These are phyloP conservation scores for Drosophila nigricruria DNA, from an alignment of 2,888 invertebrate species.

Conservation along the genomic window DNA sequence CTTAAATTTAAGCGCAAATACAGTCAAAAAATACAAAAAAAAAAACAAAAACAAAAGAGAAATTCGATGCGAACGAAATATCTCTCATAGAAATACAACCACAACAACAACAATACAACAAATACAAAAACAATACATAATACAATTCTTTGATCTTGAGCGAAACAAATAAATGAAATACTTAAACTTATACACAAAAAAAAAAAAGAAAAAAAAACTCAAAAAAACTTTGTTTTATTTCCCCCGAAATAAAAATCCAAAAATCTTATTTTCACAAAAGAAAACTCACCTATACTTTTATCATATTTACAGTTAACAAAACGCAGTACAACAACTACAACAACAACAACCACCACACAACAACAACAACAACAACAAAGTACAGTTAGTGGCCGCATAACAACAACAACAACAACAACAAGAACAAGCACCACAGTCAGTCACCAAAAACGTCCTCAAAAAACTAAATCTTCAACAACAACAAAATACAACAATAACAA, in stretches of 20 bases:
- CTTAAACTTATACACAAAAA: constrained; percentile 79
- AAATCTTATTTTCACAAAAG: constrained; percentile 37
- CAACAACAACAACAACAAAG: constrained; percentile 48
- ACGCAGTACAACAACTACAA: constrained; percentile 60
- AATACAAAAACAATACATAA: constrained; percentile 61
- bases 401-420: constrained; percentile 61
- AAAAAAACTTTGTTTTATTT: constrained; percentile 78
- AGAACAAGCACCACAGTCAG: constrained; percentile 54
- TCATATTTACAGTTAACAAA: constrained; percentile 75
- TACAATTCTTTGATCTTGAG: constrained; percentile 79
- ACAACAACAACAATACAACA: constrained; percentile 58
- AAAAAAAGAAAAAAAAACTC: constrained; percentile 54
- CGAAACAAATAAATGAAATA: constrained; percentile 79
- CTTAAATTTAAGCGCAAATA: constrained; percentile 75
- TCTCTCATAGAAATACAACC: constrained; percentile 55
- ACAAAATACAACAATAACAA: constrained; percentile 10
- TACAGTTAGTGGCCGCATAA: constrained; percentile 73
- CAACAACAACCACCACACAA: constrained; percentile 56
- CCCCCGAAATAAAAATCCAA: constrained; percentile 30
- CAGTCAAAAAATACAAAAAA: constrained; percentile 51
- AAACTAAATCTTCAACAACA: constrained; percentile 24
- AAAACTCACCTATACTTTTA: constrained; percentile 73
- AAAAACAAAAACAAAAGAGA: constrained; percentile 45
- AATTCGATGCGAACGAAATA: constrained; percentile 56
- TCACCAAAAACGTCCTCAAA: constrained; percentile 32